Conservation (phyloP, 2,888 invertebrate genomes). For the Lypha dubia region DNA sequence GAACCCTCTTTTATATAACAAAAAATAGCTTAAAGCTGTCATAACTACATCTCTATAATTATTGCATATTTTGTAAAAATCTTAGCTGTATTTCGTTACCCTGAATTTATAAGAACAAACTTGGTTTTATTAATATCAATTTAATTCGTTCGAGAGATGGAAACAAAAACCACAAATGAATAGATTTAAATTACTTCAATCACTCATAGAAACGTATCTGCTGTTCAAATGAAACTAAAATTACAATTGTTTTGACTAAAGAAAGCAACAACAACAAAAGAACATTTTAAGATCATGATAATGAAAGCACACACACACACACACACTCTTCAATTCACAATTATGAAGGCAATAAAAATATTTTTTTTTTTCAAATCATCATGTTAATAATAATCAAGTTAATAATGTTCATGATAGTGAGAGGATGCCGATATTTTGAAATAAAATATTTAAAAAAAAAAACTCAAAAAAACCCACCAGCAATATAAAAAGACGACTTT, state of each 20-base stretch:
- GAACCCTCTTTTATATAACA: too few species aligned
- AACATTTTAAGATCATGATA: constrained; percentile 37
- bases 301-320: constrained; percentile 18
- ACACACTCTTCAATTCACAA: constrained; percentile 16
- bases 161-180: constrained; percentile 51
- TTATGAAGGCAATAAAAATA: constrained; percentile 13
- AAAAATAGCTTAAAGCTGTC: too few species aligned
- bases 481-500: background rate
- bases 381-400: constrained; percentile 22
- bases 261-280: constrained; percentile 3
- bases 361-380: background rate
- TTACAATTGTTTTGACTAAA: constrained; percentile 44
- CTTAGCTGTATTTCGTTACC: constrained; percentile 8
- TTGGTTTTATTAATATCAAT: constrained; percentile 32
- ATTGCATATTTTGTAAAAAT: too few species aligned
- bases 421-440: constrained; percentile 11
- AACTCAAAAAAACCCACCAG: constrained; percentile 10
- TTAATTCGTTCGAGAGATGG: constrained; percentile 10
- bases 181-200: constrained; percentile 51
- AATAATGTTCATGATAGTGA: constrained; percentile 29
- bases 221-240: constrained; percentile 40
- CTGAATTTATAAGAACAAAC: background rate
- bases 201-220: background rate
- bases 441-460: too few species aligned
- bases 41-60: too few species aligned